Evolutionary conservation across 1,140 invertebrate species (phyloP), one percentile per base, ranked within the genome.

Genomic region (Arctopsyche grandis): DNA sequence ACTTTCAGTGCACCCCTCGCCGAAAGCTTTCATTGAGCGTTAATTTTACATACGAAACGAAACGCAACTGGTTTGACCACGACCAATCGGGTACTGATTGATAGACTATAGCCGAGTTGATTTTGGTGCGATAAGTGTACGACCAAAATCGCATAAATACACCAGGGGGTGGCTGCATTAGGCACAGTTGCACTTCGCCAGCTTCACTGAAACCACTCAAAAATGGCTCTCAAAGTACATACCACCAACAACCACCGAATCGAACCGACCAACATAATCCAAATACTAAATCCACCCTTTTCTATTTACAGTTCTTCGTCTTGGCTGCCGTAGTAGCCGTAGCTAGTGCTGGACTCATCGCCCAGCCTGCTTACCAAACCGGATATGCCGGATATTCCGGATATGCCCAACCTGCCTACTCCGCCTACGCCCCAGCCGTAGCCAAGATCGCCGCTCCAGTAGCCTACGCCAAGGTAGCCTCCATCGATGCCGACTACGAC

Each of bases 401-500:
- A n/a, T 38, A 38, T 7, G 29, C 29, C 7, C 29, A 38, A 38
- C 29, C 29, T 38, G 83, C 70, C 83, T 83, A 66, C 73, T 43
- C 75, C 46, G 83, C 83, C 69, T 79, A 71, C 60, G 79, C 76
- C 26, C 83, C 84, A 66, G 83, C 84, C 0, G 82, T 85, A 5
- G 80, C 84, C 0, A 88, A 88, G 0, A 80, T 86, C 26, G 83
- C 84, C 58, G 79, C 82, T 44, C 76, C 87, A 12, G 82, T 85
- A 3, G 80, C 81, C 48, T 83, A 85, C 9, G 81, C 83, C 19
- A 84, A 80, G n/a, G 82, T 84, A 22, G 69, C 75, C 58, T 10
- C 73, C 48, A 38, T 81, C 46, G 84, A 86, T 19, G 88, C 87
- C n/a, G 88, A 89, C 56, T 90, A 89, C 80, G 89, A 91, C 83